These are phyloP conservation scores for Nothobranchius kuhntae DNA, from an alignment of 2,113 vertebrate species.

Conservation along the genomic window DNA sequence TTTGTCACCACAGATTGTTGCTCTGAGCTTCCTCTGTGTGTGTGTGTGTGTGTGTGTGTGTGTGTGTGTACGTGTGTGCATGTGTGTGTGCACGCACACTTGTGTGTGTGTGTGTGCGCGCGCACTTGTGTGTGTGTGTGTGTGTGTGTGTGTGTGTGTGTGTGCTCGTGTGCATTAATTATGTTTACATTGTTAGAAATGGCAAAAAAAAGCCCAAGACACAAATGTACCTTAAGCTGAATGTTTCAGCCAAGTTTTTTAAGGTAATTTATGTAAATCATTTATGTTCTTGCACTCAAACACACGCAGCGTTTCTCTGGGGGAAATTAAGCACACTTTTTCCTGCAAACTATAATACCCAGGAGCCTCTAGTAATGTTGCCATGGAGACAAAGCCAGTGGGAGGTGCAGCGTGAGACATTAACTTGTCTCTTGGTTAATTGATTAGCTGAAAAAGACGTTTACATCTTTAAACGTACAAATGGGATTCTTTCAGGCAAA, in stretches of 20 bases:
- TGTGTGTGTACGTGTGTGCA: conserved; percentile 14
- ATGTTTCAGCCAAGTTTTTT: neutral
- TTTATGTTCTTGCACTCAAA: neutral
- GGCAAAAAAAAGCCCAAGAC: neutral
- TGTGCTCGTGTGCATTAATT: no score
- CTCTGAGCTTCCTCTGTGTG: conserved; percentile 66
- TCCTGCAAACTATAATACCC: neutral
- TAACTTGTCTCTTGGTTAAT: neutral
- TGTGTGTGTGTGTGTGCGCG: neutral
- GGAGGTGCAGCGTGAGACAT: neutral
- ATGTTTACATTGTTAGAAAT: conserved; percentile 8
- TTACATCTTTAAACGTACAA: neutral
- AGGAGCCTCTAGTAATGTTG: neutral
- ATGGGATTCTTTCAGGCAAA: neutral
- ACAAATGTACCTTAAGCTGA: neutral
- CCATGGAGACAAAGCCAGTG: neutral
- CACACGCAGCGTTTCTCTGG: neutral
- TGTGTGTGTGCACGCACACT: no score
- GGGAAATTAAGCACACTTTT: neutral
- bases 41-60: conserved; percentile 38
- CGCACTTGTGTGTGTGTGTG: conserved; percentile 17
- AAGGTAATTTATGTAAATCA: neutral
- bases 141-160: conserved; percentile 13
- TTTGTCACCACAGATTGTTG: conserved; percentile 78
- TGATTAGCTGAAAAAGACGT: neutral